Percentiles rank a stretch among this genome's conserved stretches.
Evolutionary conservation across 2,797 vertebrate species (phyloP).

Genomic region (Xiphorhynchus erythropygius): DNA sequence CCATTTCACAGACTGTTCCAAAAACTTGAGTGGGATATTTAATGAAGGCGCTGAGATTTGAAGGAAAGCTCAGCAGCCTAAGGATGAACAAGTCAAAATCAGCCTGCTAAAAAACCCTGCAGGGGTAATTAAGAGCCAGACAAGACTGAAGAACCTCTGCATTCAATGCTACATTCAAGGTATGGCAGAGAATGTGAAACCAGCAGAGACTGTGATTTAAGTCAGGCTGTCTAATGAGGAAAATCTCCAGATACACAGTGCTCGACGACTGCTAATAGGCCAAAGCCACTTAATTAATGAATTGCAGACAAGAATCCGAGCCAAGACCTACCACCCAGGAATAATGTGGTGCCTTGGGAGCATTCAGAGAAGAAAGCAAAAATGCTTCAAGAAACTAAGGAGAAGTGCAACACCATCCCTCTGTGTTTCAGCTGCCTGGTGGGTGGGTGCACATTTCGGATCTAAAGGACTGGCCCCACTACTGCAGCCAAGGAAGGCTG

Average conservation of each 20-base stretch:
- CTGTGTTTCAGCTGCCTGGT: neutral
- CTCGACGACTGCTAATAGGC: neutral
- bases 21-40: neutral
- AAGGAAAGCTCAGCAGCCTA: neutral
- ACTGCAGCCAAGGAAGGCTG: neutral
- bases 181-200: neutral
- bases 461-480: neutral
- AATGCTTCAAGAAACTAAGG: neutral
- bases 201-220: neutral
- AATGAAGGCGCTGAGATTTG: neutral
- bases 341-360: neutral
- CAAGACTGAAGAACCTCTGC: neutral
- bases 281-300: neutral
- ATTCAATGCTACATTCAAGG: neutral
- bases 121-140: neutral
- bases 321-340: neutral
- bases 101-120: neutral
- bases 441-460: neutral
- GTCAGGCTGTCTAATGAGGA: neutral
- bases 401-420: rapidly evolving
- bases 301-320: neutral
- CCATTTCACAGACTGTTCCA: neutral
- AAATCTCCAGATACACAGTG: neutral
- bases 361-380: neutral
- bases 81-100: neutral